Base-by-base conservation (phyloP, 92 coral and sea anemone genomes). In the Pocillopora meandrina region DNA sequence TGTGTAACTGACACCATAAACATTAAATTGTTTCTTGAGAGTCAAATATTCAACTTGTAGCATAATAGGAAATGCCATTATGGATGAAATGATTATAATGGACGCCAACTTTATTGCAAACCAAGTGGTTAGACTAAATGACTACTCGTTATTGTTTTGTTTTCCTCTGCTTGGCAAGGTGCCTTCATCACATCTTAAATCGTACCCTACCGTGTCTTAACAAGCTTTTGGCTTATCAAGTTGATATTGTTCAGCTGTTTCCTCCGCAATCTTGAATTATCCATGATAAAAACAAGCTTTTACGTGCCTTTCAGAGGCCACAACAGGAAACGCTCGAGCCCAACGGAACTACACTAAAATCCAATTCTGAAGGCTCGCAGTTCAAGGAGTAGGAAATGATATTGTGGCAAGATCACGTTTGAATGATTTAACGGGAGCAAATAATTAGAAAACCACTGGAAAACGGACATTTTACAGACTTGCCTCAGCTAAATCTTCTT, bases 281-380 rank as follows among this genome's bases (percentile, higher is more conserved):
- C 73, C 16, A 14, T 14, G 16, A 17, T 36, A 19, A 55, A 55
- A 74, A 83, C 80, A 83, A 36, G 80, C 66, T 18, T 47, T 73
- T 74, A 64, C 86, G 86, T 83, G 86, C 56, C 86, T 74, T 49
- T 13, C 15, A 62, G 80, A 73, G 72, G 80, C 72, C 61, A 52
- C 57, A 83, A 83, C 86, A 83, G 86, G 86, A 83, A 83, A 83
- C 49, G 79, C 16, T 65, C 74, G 35, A 74, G 75, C 56, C 57
- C 74, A 62, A 15, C 31, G 77, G 77, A 81, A 76, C 68, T 20
- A n/a, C 34, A 59, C 61, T 71, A 23, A 26, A 72, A 56, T 59
- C 36, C 57, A 14, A 34, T n/a, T 60, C 56, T 57, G 9, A 57
- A 57, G 47, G 15, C 12, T 59, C 76, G 13, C 85, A 71, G 85